These are phyloP conservation scores for Thinocorus orbignyianus DNA, from an alignment of 2,113 vertebrate species.

Conservation along the genomic window DNA sequence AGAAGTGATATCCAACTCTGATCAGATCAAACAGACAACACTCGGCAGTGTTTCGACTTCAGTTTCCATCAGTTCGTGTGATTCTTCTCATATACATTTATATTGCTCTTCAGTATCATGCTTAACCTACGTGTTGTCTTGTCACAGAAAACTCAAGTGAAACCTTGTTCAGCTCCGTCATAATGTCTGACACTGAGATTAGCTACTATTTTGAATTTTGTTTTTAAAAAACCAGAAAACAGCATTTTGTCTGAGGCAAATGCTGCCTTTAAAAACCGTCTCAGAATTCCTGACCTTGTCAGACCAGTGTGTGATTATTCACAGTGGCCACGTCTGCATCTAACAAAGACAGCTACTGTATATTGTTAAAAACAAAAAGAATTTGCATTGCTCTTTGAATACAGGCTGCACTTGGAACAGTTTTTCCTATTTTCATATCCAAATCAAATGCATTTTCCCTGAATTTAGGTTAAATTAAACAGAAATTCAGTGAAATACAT, in stretches of 20 bases:
- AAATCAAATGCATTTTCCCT: slow-evolving; percentile 24
- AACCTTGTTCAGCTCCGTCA: background rate
- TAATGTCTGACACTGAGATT: background rate
- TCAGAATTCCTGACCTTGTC: slow-evolving; percentile 17
- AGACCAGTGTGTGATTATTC: background rate
- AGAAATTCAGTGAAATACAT: background rate
- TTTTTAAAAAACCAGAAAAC: background rate
- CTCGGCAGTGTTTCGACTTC: background rate
- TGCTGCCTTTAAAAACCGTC: slow-evolving; percentile 7
- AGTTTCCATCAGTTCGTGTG: background rate
- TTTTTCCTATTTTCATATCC: slow-evolving; percentile 32
- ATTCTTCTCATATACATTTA: background rate
- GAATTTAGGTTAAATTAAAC: background rate
- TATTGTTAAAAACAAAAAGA: background rate
- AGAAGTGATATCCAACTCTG: background rate
- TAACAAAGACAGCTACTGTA: background rate
- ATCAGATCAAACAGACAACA: background rate
- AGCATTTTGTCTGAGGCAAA: slow-evolving; percentile 30
- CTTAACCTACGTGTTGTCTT: background rate
- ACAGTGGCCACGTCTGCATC: background rate
- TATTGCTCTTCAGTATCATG: background rate
- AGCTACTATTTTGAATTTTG: slow-evolving; percentile 32
- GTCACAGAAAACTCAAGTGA: background rate
- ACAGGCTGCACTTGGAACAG: slow-evolving; percentile 7
- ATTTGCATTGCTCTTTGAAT: background rate